These are phyloP conservation scores for Loris lydekkerianus DNA, from an alignment of 2,797 vertebrate species.

Conservation along the genomic window DNA sequence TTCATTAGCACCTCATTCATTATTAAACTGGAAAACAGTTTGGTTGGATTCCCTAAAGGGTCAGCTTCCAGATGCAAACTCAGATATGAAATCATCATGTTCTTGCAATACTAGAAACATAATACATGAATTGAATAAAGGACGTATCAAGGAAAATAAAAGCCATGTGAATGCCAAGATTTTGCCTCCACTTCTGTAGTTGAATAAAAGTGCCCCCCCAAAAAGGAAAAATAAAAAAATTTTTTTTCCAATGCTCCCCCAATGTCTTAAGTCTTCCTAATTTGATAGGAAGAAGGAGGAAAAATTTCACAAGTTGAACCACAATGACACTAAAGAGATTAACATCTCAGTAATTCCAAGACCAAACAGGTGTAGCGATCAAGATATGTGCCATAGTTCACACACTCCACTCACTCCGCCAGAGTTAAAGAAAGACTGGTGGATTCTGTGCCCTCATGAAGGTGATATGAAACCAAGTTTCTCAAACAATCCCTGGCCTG, in stretches of 20 bases:
- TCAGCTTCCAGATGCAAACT: constrained; percentile 69
- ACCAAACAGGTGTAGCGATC: background rate
- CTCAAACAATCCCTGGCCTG: background rate
- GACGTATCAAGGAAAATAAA: constrained; percentile 49
- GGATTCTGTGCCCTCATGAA: background rate
- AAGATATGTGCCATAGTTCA: background rate
- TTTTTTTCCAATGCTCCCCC: background rate
- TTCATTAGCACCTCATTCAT: constrained; percentile 75
- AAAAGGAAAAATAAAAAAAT: constrained; percentile 23
- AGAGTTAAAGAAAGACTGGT: background rate
- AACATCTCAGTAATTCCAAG: background rate
- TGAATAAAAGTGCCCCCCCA: background rate
- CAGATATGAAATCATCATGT: constrained; percentile 55
- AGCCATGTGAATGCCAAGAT: background rate
- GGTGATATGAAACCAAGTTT: background rate
- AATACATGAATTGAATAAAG: constrained; percentile 61
- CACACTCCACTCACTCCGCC: background rate
- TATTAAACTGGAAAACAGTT: constrained; percentile 65
- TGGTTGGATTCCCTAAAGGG: constrained; percentile 64
- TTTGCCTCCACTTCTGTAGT: background rate
- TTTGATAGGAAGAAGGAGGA: background rate
- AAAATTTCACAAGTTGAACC: background rate
- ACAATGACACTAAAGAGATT: constrained; percentile 31
- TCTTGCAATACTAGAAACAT: constrained; percentile 41
- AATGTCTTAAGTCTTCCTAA: background rate